These are phyloP conservation scores for Phyllopteryx taeniolatus DNA, from an alignment of 2,113 vertebrate species.

Conservation along the genomic window DNA sequence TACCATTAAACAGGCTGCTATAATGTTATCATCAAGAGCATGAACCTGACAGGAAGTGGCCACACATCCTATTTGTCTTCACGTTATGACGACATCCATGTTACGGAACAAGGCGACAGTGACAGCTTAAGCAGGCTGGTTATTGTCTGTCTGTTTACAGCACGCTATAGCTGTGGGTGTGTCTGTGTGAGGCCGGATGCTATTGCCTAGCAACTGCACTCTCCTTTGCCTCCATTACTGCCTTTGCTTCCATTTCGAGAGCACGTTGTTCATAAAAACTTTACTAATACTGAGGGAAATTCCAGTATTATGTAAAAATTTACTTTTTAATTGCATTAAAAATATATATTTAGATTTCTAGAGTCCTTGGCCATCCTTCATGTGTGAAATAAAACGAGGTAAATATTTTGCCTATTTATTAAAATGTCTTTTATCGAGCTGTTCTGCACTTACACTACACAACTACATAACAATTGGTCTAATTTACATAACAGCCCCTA, in stretches of 20 bases:
- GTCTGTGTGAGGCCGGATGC: slow-evolving; percentile 50
- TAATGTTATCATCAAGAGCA: slow-evolving; percentile 8
- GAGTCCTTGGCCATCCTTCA: no score
- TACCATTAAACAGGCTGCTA: slow-evolving; percentile 8
- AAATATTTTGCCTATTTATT: no score
- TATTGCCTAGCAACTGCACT: slow-evolving; percentile 60
- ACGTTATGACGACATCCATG: neutral
- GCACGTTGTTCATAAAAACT: neutral
- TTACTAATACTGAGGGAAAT: neutral
- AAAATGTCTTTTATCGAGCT: no score
- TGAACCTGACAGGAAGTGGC: neutral
- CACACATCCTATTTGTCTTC: neutral
- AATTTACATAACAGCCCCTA: no score
- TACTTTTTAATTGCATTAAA: neutral
- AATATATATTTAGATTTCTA: no score
- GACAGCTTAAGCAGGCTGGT: slow-evolving; percentile 14
- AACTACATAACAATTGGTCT: no score
- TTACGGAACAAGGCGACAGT: neutral
- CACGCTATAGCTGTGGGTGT: slow-evolving; percentile 63
- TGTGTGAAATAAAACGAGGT: no score
- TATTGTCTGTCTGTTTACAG: slow-evolving; percentile 54
- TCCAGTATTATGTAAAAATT: neutral
- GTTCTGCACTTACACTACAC: no score
- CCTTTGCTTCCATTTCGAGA: slow-evolving; percentile 11
- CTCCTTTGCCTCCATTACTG: slow-evolving; percentile 18